These are phyloP conservation scores for Spea bombifrons DNA, from an alignment of 2,113 vertebrate genomes.

Conservation along the genomic window DNA sequence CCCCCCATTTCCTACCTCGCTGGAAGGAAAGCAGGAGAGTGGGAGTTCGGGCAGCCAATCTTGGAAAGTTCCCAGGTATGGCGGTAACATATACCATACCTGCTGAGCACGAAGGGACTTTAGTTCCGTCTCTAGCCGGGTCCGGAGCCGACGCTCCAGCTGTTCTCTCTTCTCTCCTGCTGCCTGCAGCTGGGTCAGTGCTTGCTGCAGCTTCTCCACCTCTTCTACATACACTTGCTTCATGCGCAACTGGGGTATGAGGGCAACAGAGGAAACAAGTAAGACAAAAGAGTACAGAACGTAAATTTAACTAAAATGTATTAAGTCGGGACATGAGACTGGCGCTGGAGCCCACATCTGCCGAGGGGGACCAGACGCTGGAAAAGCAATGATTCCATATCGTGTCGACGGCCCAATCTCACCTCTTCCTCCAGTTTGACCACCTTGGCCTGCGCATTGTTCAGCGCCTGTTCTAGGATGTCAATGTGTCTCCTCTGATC, in stretches of 20 bases:
- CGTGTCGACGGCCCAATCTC: conserved; percentile 39
- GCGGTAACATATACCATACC: too few species aligned
- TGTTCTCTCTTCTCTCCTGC: conserved; percentile 80
- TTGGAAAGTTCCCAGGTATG: too few species aligned
- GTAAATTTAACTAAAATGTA: too few species aligned
- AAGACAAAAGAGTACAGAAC: too few species aligned
- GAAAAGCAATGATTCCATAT: not conserved
- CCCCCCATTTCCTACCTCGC: too few species aligned
- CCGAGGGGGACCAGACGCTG: not conserved
- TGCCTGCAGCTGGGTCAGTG: conserved; percentile 74
- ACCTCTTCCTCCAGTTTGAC: conserved; percentile 83
- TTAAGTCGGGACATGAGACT: too few species aligned
- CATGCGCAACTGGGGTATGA: conserved; percentile 65
- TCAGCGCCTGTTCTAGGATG: conserved; percentile 78
- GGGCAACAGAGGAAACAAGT: too few species aligned
- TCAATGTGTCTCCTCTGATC: conserved; percentile 78
- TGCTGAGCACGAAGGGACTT: conserved; percentile 78
- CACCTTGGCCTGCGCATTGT: conserved; percentile 75
- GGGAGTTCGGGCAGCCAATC: too few species aligned
- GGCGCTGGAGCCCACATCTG: not conserved
- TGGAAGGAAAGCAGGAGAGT: too few species aligned
- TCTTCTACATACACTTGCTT: conserved; percentile 81
- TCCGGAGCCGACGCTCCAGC: conserved; percentile 78
- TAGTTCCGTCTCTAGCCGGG: conserved; percentile 77
- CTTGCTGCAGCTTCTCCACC: conserved; percentile 81